Percentiles rank a stretch among this genome's conserved stretches.
Conservation (phyloP, 2,113 vertebrate genomes). For the Ahaetulla prasina region DNA sequence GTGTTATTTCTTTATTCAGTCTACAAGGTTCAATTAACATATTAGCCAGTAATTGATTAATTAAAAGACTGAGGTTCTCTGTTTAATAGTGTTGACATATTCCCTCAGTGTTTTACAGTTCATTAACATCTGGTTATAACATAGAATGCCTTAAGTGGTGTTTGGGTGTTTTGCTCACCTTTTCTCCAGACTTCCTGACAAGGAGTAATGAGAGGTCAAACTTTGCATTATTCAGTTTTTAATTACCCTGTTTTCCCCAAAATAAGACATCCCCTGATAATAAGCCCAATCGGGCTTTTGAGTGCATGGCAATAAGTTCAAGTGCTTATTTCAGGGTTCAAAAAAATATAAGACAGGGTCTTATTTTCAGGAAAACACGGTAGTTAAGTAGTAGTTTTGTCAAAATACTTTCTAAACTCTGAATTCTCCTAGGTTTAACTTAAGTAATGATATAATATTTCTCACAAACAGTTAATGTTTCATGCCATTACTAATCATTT, state of each 20-base stretch:
- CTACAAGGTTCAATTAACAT: not conserved
- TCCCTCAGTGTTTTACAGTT: not conserved
- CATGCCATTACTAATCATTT: not conserved
- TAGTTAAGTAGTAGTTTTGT: not conserved
- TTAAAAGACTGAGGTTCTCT: constrained; percentile 15
- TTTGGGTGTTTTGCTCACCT: not conserved
- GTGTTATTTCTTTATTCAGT: not conserved
- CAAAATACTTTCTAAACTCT: not conserved
- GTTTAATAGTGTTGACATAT: not conserved
- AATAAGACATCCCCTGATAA: too few relatives aligned
- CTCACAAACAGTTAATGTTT: not conserved
- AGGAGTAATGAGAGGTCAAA: not conserved
- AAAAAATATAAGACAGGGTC: too few relatives aligned
- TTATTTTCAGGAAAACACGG: too few relatives aligned
- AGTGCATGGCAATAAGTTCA: too few relatives aligned
- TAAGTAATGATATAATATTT: not conserved
- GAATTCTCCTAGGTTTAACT: not conserved
- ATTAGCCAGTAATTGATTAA: constrained; percentile 28
- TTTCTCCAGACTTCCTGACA: not conserved
- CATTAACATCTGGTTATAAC: not conserved
- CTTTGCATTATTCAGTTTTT: not conserved
- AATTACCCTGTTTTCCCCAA: not conserved
- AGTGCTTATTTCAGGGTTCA: too few relatives aligned
- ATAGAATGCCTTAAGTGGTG: not conserved
- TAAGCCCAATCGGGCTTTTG: too few relatives aligned